A percentile compares a stretch with the other conserved stretches of the same genome.
Evolutionary conservation across 2,888 invertebrate genomes (phyloP).

Genomic region (Onthophagus sagittarius): DNA sequence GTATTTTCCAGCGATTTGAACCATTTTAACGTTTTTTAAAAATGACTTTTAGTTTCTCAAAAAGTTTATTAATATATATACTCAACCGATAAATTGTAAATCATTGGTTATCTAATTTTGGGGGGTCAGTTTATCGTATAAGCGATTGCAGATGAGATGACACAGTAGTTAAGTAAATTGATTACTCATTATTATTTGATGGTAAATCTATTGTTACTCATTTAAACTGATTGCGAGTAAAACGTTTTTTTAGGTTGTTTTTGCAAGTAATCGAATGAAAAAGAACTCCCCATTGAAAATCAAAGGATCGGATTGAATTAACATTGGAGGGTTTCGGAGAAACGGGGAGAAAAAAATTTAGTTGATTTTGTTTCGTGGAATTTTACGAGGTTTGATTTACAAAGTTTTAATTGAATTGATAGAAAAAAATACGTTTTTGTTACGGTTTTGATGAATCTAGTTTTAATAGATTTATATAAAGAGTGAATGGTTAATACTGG

Average conservation of each 20-base stretch:
- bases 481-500: too few relatives aligned
- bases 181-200: not conserved
- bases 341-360: too few relatives aligned
- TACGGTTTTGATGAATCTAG: too few relatives aligned
- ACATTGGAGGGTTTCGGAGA: too few relatives aligned
- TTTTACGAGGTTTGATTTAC: too few relatives aligned
- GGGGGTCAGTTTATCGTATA: not conserved
- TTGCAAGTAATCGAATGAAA: not conserved
- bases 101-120: too few relatives aligned
- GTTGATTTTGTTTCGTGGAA: too few relatives aligned
- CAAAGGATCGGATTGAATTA: too few relatives aligned
- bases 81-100: not conserved
- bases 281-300: not conserved
- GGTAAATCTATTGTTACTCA: not conserved
- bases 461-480: too few relatives aligned
- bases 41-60: not conserved
- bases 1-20: constrained; percentile 26
- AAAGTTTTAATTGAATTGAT: too few relatives aligned
- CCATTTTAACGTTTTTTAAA: constrained; percentile 15
- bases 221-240: not conserved
- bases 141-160: too few relatives aligned
- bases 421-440: too few relatives aligned
- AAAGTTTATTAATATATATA: not conserved
- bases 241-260: not conserved
- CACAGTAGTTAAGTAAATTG: not conserved